Conservation (phyloP, 2,888 invertebrate genomes). For the Chrysomela aeneicollis region DNA sequence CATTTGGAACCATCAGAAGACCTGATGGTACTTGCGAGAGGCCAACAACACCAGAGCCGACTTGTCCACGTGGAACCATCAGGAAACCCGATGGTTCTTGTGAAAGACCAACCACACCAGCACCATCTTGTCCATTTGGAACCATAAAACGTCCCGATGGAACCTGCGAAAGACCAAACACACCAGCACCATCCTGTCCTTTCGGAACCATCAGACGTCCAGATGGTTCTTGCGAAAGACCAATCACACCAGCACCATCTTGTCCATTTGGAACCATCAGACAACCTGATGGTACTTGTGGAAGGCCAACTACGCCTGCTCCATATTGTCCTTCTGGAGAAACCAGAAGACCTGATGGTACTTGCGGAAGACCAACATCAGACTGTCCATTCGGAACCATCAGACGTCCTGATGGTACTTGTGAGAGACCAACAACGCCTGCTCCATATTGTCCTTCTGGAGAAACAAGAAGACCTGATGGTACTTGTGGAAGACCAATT, state of each 20-base stretch:
- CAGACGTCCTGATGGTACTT: constrained; percentile 14
- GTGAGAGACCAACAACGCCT: constrained; percentile 12
- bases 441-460: constrained; percentile 7
- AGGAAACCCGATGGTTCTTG: constrained; percentile 29
- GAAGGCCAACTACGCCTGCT: constrained; percentile 22
- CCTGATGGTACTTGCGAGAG: constrained; percentile 28
- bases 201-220: constrained; percentile 16
- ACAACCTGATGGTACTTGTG: constrained; percentile 31
- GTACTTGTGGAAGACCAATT: constrained; percentile 21
- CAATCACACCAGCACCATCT: constrained; percentile 32
- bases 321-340: constrained; percentile 31
- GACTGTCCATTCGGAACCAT: constrained; percentile 9
- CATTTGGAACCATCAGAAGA: constrained; percentile 23
- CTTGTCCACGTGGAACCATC: constrained; percentile 27
- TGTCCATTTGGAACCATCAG: constrained; percentile 28
- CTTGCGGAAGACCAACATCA: constrained; percentile 22
- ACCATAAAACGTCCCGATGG: constrained; percentile 20
- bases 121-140: constrained; percentile 26
- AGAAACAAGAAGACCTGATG: constrained; percentile 11
- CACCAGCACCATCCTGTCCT: constrained; percentile 25
- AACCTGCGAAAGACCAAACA: constrained; percentile 16
- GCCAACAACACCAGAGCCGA: constrained; percentile 20
- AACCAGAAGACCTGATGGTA: constrained; percentile 29
- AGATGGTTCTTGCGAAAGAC: constrained; percentile 21
- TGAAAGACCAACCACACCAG: constrained; percentile 15